phyloP scores from a whole-genome alignment of 1,140 invertebrate genomes.

The Drosophila orena region DNA sequence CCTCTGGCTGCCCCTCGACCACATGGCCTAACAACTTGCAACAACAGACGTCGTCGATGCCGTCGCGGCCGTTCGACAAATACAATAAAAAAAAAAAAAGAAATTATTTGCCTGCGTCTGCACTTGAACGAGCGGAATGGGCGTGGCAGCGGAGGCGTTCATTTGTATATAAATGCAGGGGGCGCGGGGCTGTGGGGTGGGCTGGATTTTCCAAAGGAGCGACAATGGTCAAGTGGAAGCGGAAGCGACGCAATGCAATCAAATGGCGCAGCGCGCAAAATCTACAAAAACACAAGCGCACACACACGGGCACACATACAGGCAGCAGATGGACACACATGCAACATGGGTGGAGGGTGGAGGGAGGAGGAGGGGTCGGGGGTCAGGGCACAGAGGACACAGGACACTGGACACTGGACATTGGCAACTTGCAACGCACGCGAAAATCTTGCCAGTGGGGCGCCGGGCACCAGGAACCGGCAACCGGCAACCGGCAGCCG shows the following conservation, averaged over 20 bases:
- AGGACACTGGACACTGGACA: slow-evolving; percentile 1
- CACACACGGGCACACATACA: slow-evolving; percentile 17
- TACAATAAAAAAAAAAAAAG: slow-evolving; percentile 63
- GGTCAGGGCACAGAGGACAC: background rate
- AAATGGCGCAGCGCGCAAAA: slow-evolving; percentile 78
- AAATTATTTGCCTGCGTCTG: slow-evolving; percentile 78
- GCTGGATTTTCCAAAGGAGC: slow-evolving; percentile 63
- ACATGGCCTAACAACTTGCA: slow-evolving; percentile 63
- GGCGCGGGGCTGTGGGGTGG: background rate
- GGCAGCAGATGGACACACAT: slow-evolving; percentile 53
- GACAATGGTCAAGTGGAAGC: slow-evolving; percentile 75
- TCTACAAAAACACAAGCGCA: slow-evolving; percentile 74
- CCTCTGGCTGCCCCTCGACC: slow-evolving; percentile 21
- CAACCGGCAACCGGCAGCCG: slow-evolving; percentile 9
- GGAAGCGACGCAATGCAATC: slow-evolving; percentile 73
- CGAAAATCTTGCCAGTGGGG: slow-evolving; percentile 74
- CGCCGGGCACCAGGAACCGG: slow-evolving; percentile 34
- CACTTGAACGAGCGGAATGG: slow-evolving; percentile 61
- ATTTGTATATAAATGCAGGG: slow-evolving; percentile 77
- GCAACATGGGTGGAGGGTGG: slow-evolving; percentile 16
- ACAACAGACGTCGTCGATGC: slow-evolving; percentile 69
- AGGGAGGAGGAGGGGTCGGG: too few relatives aligned
- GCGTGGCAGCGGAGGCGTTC: slow-evolving; percentile 76
- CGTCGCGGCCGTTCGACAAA: slow-evolving; percentile 57
- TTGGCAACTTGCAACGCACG: slow-evolving; percentile 76